Evolutionary conservation across 1,140 invertebrate species (phyloP), one percentile per base, ranked within the genome.

Genomic region (Lineus longissimus): DNA sequence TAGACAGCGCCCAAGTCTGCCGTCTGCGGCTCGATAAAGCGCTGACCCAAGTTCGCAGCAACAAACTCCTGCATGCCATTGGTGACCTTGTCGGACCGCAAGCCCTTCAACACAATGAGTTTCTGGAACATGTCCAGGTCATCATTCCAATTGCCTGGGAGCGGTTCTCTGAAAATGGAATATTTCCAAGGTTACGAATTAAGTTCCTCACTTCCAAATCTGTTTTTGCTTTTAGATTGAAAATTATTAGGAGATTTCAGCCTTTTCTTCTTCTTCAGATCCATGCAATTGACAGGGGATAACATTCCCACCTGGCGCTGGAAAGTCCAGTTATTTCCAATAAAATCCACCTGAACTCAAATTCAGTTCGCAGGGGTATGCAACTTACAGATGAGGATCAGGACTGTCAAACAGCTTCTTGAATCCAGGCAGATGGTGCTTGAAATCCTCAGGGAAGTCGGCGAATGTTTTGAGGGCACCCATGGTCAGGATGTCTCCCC

Each of bases 81-180:
- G 30, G 85, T 80, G 9, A 88, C 70, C 69, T 86, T 85, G 59
- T 86, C 85, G 17, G 81, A 69, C 63, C 86, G 80, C 55, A 88
- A 84, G 40, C 84, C 87, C 81, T 78, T 84, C 78, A 82, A 59
- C 6, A 82, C 69, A n/a, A 83, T 71, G 17, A 83, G 74, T 60
- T 77, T 79, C 71, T 66, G 89, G 75, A 88, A 88, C 6, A 74
- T 73, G 55, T 82, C 68, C 0, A 86, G 73, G 43, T 86, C 84
- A 0, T 75, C 64, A 11, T 77, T 43, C 75, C 87, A 88, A 17
- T 71, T 75, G 0, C 83, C 76, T 30, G 88, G 78, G 22, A 83
- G 64, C 9, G 70, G 31, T 57, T 81, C 79, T 30, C 79, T 80
- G 65, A 9, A 65, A 67, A 23, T 55, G 43, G 19, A n/a, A 51